Evolutionary conservation across 2,797 vertebrate species (phyloP), one percentile per base, ranked within the genome.

Genomic region (Anguilla megastoma): DNA sequence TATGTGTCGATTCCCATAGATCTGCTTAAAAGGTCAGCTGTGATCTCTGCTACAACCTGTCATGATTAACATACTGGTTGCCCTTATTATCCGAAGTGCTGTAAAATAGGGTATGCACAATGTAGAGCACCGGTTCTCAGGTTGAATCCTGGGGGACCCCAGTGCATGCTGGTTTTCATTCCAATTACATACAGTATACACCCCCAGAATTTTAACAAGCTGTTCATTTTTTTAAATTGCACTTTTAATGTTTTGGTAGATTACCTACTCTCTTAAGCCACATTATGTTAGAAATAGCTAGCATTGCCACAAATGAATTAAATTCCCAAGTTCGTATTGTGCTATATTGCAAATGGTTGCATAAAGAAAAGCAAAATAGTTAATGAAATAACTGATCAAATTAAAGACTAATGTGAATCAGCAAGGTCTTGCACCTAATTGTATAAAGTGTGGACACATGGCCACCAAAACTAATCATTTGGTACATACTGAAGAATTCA

Each of bases 91-190:
- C 41, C 18, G 21, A 2, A 50, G 45, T 82, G 79, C 79, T 48
- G 79, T 41, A 82, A 82, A 82, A 82, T 82, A 50, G 41, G 74
- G 41, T n/a, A 82, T 50, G 45, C 41, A 82, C 79, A 82, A 79
- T 41, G 1, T 41, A 6, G 30, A 36, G 33, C 33, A 8, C 4
- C 9, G 63, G 63, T 27, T 69, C 63, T n/a, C 63, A n/a, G 9
- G 58, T 63, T 63, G 12, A 63, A 24, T 69, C 63, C n/a, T 69
- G 63, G n/a, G 63, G 63, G 63, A 69, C 24, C 24, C 63, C n/a
- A 8, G 63, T 27, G 63, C 27, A 69, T 69, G 63, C 7, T n/a
- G 63, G 8, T 27, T 27, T 27, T 69, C 24, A 69, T 69, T n/a
- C n/a, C 63, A 69, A 69, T 10, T 1, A 69, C 18, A 60, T 58